These are phyloP conservation scores for Colletes latitarsis DNA, from an alignment of 1,140 invertebrate species.

Conservation along the genomic window DNA sequence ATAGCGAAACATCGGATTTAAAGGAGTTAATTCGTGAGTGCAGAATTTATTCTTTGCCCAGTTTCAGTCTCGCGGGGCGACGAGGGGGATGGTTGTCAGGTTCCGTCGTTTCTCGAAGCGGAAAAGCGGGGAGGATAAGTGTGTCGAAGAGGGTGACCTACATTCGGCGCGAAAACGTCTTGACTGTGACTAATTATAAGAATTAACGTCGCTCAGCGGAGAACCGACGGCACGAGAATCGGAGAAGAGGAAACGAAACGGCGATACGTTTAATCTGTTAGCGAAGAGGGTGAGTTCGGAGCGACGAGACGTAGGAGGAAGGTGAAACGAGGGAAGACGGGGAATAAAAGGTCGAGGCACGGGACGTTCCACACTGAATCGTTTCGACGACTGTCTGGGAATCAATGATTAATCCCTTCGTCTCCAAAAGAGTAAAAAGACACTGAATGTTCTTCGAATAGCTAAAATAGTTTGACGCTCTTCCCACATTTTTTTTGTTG, in stretches of 20 bases:
- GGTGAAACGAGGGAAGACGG: not conserved
- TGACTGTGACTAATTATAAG: constrained; percentile 50
- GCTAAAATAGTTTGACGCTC: too few species aligned
- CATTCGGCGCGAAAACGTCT: constrained; percentile 10
- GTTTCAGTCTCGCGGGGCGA: too few species aligned
- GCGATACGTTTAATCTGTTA: constrained; percentile 43
- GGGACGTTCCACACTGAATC: not conserved
- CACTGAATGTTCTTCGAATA: too few species aligned
- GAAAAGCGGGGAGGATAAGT: too few species aligned
- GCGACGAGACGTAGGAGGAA: not conserved
- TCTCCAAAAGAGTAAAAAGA: too few species aligned
- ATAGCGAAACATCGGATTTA: too few species aligned
- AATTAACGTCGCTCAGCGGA: constrained; percentile 30
- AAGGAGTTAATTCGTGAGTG: too few species aligned
- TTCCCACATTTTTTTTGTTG: too few species aligned
- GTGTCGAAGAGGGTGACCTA: too few species aligned
- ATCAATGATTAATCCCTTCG: constrained; percentile 17
- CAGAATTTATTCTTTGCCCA: too few species aligned
- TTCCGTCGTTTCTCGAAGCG: too few species aligned
- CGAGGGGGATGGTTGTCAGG: too few species aligned
- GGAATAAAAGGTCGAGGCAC: not conserved
- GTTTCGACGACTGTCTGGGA: not conserved
- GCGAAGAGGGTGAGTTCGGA: constrained; percentile 4
- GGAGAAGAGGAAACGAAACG: constrained; percentile 20
- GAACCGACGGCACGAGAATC: constrained; percentile 3